These are phyloP conservation scores for Eupithecia centaureata DNA, from an alignment of 2,888 invertebrate species.

Conservation along the genomic window DNA sequence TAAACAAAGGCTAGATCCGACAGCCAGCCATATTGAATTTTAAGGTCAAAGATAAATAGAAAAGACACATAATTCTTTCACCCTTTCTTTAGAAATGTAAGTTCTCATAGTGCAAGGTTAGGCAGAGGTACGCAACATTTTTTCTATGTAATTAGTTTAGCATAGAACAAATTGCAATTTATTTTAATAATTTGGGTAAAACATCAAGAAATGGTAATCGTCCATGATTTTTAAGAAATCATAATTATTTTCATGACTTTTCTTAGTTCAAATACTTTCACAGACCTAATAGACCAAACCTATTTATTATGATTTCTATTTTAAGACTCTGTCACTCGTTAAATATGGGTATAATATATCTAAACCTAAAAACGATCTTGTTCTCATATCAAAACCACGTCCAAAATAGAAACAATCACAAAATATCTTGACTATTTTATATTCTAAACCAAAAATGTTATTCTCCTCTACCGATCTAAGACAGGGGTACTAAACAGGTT, in stretches of 20 bases:
- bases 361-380: neutral
- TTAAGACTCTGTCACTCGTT: neutral
- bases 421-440: neutral
- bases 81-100: conserved; percentile 28
- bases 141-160: neutral
- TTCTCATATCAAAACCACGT: neutral
- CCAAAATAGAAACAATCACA: neutral
- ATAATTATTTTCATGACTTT: neutral
- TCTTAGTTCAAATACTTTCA: neutral
- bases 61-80: conserved; percentile 16
- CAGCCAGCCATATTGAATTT: conserved; percentile 9
- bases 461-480: conserved; percentile 57
- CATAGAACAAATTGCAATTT: neutral
- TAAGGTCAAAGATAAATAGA: conserved; percentile 28
- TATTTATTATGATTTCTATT: neutral
- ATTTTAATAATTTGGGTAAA: neutral
- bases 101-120: conserved; percentile 30
- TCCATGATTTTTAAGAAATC: neutral
- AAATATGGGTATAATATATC: neutral
- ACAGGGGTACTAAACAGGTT: conserved; percentile 72
- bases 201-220: neutral
- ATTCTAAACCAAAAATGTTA: conserved; percentile 42
- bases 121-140: conserved; percentile 29
- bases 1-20: neutral
- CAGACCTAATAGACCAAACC: neutral